A percentile compares a stretch with the other conserved stretches of the same genome.
Conservation (phyloP, 2,113 vertebrate genomes). For the Ptyas mucosa region DNA sequence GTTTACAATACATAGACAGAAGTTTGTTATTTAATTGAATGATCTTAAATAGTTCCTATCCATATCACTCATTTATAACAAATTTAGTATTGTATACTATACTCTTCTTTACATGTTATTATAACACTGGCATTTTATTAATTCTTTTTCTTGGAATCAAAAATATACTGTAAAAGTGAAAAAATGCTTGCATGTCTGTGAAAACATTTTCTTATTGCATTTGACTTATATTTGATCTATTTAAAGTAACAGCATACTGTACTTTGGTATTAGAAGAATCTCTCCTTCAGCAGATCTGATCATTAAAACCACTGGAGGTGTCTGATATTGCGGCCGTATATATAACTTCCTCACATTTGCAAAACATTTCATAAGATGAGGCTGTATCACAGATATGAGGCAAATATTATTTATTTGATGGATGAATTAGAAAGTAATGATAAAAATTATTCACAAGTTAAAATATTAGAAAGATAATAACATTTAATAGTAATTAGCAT, state of each 20-base stretch:
- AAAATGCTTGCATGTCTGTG: not conserved
- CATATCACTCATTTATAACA: not conserved
- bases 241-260: constrained; percentile 10
- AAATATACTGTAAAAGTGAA: not conserved
- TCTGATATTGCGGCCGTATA: constrained; percentile 53
- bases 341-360: constrained; percentile 62
- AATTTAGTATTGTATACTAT: not conserved
- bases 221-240: not conserved
- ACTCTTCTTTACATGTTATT: not conserved
- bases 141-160: not conserved
- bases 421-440: not conserved
- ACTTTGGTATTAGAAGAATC: constrained; percentile 63
- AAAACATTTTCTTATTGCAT: not conserved
- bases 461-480: not conserved
- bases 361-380: constrained; percentile 69
- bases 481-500: not conserved
- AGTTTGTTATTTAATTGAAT: not conserved
- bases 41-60: not conserved
- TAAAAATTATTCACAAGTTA: not conserved
- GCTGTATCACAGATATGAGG: constrained; percentile 49
- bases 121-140: not conserved
- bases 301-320: constrained; percentile 58
- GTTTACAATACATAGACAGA: not conserved
- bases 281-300: constrained; percentile 69
- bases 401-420: not conserved